A percentile compares a stretch with the other conserved stretches of the same genome.
These are phyloP conservation scores for Liasis olivaceus DNA, from an alignment of 2,797 vertebrate genomes.

Conservation along the genomic window DNA sequence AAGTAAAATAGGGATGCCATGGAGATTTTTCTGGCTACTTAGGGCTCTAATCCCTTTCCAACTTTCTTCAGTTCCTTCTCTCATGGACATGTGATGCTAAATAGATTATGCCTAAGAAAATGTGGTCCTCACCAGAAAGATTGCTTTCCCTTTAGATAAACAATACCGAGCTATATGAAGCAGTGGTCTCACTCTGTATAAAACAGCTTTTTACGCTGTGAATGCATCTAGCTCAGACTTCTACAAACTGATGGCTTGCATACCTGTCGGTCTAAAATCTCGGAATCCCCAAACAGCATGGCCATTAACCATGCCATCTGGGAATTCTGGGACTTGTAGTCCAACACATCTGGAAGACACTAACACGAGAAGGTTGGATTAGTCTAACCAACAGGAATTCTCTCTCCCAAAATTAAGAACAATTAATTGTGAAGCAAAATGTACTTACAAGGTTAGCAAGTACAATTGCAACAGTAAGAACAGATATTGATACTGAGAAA, in stretches of 20 bases:
- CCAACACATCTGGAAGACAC: background rate
- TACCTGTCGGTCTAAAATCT: background rate
- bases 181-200: background rate
- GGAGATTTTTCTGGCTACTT: background rate
- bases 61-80: background rate
- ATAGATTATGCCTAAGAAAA: background rate
- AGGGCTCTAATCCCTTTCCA: background rate
- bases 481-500: slow-evolving; percentile 4
- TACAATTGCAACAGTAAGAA: background rate
- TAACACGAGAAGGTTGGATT: background rate
- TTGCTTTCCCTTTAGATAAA: background rate
- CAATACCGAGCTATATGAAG: background rate
- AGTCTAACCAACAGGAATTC: background rate
- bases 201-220: background rate
- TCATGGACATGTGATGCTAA: background rate
- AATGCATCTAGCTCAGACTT: background rate
- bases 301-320: background rate
- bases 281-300: background rate
- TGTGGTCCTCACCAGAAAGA: background rate
- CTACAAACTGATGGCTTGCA: background rate
- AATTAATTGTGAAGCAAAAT: background rate
- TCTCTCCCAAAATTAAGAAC: background rate
- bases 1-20: background rate
- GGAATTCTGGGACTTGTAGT: background rate
- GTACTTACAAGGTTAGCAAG: background rate